These are phyloP conservation scores for Octopus sinensis DNA, from an alignment of 1,140 invertebrate genomes.

Conservation along the genomic window DNA sequence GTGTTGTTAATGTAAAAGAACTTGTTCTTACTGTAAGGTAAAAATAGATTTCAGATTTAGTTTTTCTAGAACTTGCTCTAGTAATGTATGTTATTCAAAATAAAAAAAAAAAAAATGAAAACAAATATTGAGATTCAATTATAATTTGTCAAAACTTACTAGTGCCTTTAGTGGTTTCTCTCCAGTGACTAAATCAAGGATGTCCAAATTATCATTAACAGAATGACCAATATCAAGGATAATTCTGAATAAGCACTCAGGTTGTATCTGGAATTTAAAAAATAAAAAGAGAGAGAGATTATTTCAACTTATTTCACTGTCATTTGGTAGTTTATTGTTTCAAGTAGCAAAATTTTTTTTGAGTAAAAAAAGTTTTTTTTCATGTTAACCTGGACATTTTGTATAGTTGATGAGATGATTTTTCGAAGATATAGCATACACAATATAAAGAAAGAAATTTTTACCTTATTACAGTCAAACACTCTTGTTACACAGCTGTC, in stretches of 20 bases:
- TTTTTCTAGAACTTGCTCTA: too few relatives aligned
- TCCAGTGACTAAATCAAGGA: slow-evolving; percentile 91
- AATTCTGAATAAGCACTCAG: slow-evolving; percentile 86
- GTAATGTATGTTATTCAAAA: too few relatives aligned
- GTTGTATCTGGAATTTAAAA: slow-evolving; percentile 61
- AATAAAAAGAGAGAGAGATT: neutral
- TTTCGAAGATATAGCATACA: too few relatives aligned
- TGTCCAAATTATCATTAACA: slow-evolving; percentile 89
- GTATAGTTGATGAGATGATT: too few relatives aligned
- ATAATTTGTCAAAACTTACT: slow-evolving; percentile 52
- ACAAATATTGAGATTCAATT: too few relatives aligned
- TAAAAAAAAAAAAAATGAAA: too few relatives aligned
- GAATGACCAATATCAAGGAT: slow-evolving; percentile 84
- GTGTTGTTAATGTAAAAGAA: too few relatives aligned
- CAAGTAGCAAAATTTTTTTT: neutral
- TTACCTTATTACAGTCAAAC: slow-evolving; percentile 80
- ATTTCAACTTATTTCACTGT: neutral
- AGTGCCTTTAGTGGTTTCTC: slow-evolving; percentile 94
- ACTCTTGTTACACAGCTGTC: slow-evolving; percentile 62
- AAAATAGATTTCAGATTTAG: too few relatives aligned
- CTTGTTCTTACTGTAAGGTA: too few relatives aligned
- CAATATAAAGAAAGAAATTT: neutral
- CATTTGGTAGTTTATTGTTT: neutral
- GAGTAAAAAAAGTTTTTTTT: neutral
- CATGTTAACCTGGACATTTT: too few relatives aligned